Conservation (phyloP, 2,888 invertebrate species). For the Cantharis rufa region DNA sequence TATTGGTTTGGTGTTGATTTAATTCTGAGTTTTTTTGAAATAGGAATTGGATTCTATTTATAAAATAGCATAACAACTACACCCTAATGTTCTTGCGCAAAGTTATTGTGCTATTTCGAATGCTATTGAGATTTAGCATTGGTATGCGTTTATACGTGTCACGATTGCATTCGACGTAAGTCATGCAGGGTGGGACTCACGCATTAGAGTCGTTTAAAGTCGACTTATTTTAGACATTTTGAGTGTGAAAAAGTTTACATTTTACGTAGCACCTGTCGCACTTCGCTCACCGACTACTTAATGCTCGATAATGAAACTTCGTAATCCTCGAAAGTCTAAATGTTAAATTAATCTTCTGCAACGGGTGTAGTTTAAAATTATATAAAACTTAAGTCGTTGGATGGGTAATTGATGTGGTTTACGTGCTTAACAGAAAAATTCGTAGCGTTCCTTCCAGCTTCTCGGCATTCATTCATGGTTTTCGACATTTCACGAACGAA, state of each 20-base stretch:
- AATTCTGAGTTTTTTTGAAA: background rate
- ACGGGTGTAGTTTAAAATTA: background rate
- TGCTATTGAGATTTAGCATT: background rate
- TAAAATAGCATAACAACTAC: background rate
- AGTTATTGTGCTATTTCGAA: background rate
- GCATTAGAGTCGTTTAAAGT: constrained; percentile 7
- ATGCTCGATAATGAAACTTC: constrained; percentile 8
- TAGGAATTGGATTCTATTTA: background rate
- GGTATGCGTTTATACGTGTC: constrained; percentile 9
- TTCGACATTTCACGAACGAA: background rate
- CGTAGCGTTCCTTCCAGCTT: background rate
- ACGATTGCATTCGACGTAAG: constrained; percentile 19
- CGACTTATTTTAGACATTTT: constrained; percentile 13
- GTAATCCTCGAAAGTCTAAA: background rate
- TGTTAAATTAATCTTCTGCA: constrained; percentile 11
- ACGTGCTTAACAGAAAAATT: background rate
- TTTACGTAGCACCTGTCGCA: constrained; percentile 12
- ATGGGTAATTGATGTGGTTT: background rate
- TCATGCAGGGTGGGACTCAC: constrained; percentile 20
- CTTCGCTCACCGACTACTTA: constrained; percentile 16
- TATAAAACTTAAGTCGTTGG: background rate
- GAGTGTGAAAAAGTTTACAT: constrained; percentile 4
- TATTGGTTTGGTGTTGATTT: background rate
- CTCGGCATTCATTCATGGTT: background rate
- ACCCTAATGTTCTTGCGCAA: background rate